Conservation (phyloP, 37 sponge, comb jelly and placozoan genomes). For the Sycon ciliatum region DNA sequence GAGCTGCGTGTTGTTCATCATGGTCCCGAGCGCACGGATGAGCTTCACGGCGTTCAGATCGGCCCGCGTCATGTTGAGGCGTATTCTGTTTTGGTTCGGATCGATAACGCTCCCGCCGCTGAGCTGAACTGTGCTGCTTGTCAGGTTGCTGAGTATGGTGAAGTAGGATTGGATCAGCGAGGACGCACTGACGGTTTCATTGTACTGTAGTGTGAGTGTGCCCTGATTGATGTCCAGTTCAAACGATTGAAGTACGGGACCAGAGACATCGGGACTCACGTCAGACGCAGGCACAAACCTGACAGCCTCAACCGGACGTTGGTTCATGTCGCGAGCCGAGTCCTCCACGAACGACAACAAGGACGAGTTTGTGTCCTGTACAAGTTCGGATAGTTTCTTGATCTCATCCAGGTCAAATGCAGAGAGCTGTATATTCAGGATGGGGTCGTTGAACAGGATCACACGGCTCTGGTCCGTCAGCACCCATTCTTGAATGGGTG, state of each 20-base stretch:
- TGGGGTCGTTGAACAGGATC: too few relatives aligned
- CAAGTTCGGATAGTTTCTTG: conserved; percentile 38
- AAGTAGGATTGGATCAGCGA: too few relatives aligned
- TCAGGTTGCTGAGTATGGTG: too few relatives aligned
- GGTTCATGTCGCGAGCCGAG: background rate
- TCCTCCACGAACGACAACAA: conserved; percentile 14
- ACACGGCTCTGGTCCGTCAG: too few relatives aligned
- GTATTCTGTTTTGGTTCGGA: too few relatives aligned
- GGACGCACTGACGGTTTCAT: conserved; percentile 62
- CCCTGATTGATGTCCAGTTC: conserved; percentile 45
- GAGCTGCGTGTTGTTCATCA: conserved; percentile 38
- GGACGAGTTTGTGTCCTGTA: conserved; percentile 34
- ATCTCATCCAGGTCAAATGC: conserved; percentile 24
- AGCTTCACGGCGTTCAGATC: conserved; percentile 11
- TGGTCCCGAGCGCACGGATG: conserved; percentile 43
- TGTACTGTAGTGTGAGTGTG: conserved; percentile 31
- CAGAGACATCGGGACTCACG: conserved; percentile 33
- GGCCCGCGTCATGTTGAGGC: conserved; percentile 14
- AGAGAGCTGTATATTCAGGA: background rate
- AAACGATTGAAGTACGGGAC: conserved; percentile 42
- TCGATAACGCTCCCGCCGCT: too few relatives aligned
- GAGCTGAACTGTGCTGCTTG: too few relatives aligned
- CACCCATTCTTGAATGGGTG: too few relatives aligned
- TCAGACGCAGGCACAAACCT: too few relatives aligned
- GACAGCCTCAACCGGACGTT: background rate